Evolutionary conservation across 1,140 invertebrate species (phyloP).

Genomic region (Nixonia krombeini): DNA sequence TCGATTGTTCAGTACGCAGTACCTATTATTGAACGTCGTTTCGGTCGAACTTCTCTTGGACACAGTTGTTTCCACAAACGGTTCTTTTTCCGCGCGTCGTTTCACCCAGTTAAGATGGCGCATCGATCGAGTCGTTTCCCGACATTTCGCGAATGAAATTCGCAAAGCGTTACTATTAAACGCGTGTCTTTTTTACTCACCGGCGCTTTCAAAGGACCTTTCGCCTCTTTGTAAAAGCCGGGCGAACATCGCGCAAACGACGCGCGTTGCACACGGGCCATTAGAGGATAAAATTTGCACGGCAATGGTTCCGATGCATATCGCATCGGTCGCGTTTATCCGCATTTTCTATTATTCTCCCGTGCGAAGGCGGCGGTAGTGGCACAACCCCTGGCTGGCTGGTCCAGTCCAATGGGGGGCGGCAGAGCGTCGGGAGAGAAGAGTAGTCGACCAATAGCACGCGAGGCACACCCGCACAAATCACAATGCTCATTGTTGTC

Average conservation of each 20-base stretch:
- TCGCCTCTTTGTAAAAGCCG: not conserved
- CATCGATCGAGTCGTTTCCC: conserved; percentile 29
- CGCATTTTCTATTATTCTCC: conserved; percentile 70
- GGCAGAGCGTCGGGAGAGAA: conserved; percentile 52
- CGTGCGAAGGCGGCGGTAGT: conserved; percentile 55
- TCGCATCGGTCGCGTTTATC: conserved; percentile 34
- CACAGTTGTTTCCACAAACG: too few species aligned
- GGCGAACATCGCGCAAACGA: conserved; percentile 12
- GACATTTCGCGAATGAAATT: conserved; percentile 34
- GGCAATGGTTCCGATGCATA: conserved; percentile 18
- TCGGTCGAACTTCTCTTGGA: too few species aligned
- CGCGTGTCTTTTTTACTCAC: not conserved
- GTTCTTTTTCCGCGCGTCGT: too few species aligned
- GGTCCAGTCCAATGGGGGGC: conserved; percentile 43
- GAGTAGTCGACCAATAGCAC: conserved; percentile 61
- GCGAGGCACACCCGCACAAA: conserved; percentile 66
- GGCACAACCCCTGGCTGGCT: conserved; percentile 57
- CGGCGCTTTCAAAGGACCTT: not conserved
- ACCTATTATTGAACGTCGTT: too few species aligned
- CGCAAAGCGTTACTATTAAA: conserved; percentile 19
- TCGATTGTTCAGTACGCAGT: too few species aligned
- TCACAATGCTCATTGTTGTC: conserved; percentile 73
- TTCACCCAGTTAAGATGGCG: too few species aligned
- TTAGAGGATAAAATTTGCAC: conserved; percentile 43
- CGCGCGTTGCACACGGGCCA: conserved; percentile 21